Conservation (phyloP, 1,140 invertebrate species). For the Carposina sasakii region DNA sequence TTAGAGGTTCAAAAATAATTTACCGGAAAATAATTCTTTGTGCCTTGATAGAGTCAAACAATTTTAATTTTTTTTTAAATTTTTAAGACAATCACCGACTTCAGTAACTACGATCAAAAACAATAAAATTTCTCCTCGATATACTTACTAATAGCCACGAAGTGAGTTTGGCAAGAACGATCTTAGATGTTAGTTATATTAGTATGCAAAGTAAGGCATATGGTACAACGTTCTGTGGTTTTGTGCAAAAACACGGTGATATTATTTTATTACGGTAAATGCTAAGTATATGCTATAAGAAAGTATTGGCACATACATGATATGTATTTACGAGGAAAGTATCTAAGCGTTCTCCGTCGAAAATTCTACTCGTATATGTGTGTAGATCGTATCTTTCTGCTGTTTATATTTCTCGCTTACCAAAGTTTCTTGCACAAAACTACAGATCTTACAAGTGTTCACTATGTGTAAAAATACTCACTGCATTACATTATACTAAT, state of each 20-base stretch:
- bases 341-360: constrained; percentile 23
- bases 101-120: not conserved
- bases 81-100: not conserved
- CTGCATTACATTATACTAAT: constrained; percentile 44
- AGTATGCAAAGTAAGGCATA: too few species aligned
- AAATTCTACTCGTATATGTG: too few species aligned
- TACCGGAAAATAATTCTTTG: constrained; percentile 11
- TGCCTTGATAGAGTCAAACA: constrained; percentile 12
- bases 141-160: not conserved
- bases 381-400: too few species aligned
- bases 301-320: not conserved
- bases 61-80: not conserved
- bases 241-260: too few species aligned
- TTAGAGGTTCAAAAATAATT: constrained; percentile 25
- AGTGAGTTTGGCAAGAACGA: not conserved
- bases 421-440: constrained; percentile 56
- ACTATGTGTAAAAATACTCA: constrained; percentile 52
- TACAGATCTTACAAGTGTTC: constrained; percentile 40
- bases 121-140: not conserved
- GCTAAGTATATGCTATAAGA: not conserved
- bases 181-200: not conserved
- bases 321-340: not conserved
- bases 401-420: constrained; percentile 20
- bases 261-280: too few species aligned
- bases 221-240: too few species aligned